Percentiles rank a stretch among this genome's conserved stretches.
Conservation (phyloP, 2,888 invertebrate genomes). For the Platycheirus albimanus region DNA sequence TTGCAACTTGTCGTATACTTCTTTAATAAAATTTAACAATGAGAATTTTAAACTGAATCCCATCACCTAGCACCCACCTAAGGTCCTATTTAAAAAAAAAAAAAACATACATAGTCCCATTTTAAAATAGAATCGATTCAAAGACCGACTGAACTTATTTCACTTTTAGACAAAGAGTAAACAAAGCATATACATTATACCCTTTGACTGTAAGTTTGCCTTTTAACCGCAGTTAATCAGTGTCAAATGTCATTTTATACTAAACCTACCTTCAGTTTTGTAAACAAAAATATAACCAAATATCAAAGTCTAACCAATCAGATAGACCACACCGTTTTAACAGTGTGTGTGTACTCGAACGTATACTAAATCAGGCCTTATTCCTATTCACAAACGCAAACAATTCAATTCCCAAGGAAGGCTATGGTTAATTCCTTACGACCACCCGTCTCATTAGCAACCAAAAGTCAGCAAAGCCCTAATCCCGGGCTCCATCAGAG, state of each 20-base stretch:
- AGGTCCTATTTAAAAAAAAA: no score
- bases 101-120: no score
- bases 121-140: no score
- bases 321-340: conserved; percentile 39
- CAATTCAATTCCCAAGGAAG: conserved; percentile 50
- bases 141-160: no score
- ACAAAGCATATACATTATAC: no score
- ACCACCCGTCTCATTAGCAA: conserved; percentile 65
- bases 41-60: no score
- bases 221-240: conserved; percentile 20
- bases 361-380: conserved; percentile 2
- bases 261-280: background rate
- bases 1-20: no score
- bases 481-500: conserved; percentile 50
- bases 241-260: background rate
- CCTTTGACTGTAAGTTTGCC: no score
- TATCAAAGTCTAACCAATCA: conserved; percentile 37
- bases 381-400: conserved; percentile 40
- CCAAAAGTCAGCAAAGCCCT: conserved; percentile 66
- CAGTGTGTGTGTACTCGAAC: no score
- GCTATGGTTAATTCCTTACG: conserved; percentile 21
- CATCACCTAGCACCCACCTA: no score
- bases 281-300: background rate
- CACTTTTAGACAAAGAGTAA: no score
- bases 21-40: no score